Evolutionary conservation across 92 coral and sea anemone genomes (phyloP).

Genomic region (Zoanthus gigantus): DNA sequence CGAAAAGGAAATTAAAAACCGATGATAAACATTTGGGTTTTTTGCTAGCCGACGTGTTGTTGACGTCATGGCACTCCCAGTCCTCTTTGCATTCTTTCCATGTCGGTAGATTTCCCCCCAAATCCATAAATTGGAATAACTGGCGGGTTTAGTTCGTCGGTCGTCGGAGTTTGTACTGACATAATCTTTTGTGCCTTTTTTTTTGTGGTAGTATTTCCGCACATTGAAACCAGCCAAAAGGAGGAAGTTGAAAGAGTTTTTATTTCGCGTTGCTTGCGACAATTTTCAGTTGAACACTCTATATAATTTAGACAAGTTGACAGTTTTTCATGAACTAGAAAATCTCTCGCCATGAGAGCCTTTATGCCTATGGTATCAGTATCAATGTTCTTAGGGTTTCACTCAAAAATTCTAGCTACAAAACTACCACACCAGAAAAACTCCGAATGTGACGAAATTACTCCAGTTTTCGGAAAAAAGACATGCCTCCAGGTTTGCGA

Average conservation of each 20-base stretch:
- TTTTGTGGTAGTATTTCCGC: too few relatives aligned
- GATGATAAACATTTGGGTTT: not conserved
- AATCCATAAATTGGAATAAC: not conserved
- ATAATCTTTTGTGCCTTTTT: too few relatives aligned
- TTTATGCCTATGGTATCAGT: not conserved
- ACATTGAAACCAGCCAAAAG: too few relatives aligned
- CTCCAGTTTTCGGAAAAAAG: slow-evolving; percentile 19
- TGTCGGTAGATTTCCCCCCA: not conserved
- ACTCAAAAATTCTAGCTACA: not conserved
- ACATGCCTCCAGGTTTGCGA: slow-evolving; percentile 29
- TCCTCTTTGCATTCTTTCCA: slow-evolving; percentile 2
- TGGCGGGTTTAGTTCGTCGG: not conserved
- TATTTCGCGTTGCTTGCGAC: too few relatives aligned
- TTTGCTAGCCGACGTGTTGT: not conserved
- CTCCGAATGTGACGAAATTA: not conserved
- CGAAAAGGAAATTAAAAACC: not conserved
- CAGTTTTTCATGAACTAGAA: too few relatives aligned
- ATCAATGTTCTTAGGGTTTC: not conserved
- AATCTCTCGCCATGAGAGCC: not conserved
- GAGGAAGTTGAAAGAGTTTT: too few relatives aligned
- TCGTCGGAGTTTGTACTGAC: not conserved
- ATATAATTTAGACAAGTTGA: too few relatives aligned
- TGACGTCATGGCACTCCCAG: slow-evolving; percentile 16
- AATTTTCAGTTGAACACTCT: too few relatives aligned
- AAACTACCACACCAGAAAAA: not conserved